Evolutionary conservation across 2,888 invertebrate species (phyloP).

Genomic region (Antitype chi): DNA sequence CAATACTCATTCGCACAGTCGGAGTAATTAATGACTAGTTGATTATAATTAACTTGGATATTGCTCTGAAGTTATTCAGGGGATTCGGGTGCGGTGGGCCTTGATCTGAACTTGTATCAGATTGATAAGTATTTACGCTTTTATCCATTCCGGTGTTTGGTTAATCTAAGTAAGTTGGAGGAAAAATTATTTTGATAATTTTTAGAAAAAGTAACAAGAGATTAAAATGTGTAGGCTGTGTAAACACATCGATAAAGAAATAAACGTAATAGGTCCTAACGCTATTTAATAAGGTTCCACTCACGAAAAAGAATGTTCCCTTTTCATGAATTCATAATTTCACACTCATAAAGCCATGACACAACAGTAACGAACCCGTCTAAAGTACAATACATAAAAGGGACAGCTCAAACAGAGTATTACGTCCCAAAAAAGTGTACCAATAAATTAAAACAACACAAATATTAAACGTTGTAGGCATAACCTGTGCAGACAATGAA

Average conservation of each 20-base stretch:
- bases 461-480: constrained; percentile 66
- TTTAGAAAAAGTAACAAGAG: too few species aligned
- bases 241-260: too few species aligned
- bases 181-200: neutral
- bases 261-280: neutral
- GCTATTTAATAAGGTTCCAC: neutral
- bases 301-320: neutral
- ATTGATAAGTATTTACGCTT: constrained; percentile 11
- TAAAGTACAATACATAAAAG: constrained; percentile 12
- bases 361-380: constrained; percentile 20
- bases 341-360: neutral
- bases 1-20: constrained; percentile 68
- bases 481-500: constrained; percentile 72
- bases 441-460: constrained; percentile 66
- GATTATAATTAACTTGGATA: constrained; percentile 64
- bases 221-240: too few species aligned
- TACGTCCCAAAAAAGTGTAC: constrained; percentile 49
- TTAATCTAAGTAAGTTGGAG: neutral
- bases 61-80: constrained; percentile 30
- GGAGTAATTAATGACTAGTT: constrained; percentile 71
- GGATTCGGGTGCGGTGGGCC: constrained; percentile 7
- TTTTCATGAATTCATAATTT: constrained; percentile 23
- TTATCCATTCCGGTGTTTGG: neutral
- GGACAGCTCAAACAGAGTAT: constrained; percentile 32
- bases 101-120: constrained; percentile 33